phyloP scores from a whole-genome alignment of 2,888 invertebrate species.

The Acleris laterana region DNA sequence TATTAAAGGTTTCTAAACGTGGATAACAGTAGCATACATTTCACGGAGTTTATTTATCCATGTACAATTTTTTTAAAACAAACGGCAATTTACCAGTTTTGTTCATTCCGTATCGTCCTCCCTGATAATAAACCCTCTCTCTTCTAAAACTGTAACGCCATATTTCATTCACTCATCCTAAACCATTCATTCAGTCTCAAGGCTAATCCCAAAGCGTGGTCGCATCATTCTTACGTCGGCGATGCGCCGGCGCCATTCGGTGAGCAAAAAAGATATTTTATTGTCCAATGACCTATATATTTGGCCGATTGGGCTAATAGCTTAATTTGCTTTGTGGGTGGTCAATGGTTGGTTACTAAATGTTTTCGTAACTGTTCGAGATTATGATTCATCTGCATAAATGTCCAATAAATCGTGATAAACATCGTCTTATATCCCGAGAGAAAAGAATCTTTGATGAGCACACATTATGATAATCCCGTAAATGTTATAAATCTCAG shows the following conservation, averaged over 20 bases:
- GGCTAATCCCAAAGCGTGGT: conserved; percentile 9
- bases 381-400: not conserved
- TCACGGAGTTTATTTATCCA: no score
- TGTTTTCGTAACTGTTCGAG: conserved; percentile 4
- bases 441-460: not conserved
- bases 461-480: not conserved
- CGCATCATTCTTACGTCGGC: conserved; percentile 18
- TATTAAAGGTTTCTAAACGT: no score
- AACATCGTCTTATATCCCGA: conserved; percentile 4
- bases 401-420: not conserved
- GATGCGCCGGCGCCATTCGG: conserved; percentile 27
- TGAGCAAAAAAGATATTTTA: conserved; percentile 29
- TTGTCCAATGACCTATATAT: conserved; percentile 34
- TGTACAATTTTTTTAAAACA: no score
- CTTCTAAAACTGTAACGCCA: not conserved
- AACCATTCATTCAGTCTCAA: not conserved
- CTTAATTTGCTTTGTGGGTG: conserved; percentile 32
- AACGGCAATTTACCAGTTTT: no score
- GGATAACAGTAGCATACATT: no score
- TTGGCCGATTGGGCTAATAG: conserved; percentile 31
- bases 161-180: not conserved
- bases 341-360: conserved; percentile 5
- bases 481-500: not conserved
- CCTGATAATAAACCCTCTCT: not conserved
- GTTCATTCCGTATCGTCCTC: no score